Evolutionary conservation across 2,113 vertebrate genomes (phyloP).

Genomic region (Strix uralensis): DNA sequence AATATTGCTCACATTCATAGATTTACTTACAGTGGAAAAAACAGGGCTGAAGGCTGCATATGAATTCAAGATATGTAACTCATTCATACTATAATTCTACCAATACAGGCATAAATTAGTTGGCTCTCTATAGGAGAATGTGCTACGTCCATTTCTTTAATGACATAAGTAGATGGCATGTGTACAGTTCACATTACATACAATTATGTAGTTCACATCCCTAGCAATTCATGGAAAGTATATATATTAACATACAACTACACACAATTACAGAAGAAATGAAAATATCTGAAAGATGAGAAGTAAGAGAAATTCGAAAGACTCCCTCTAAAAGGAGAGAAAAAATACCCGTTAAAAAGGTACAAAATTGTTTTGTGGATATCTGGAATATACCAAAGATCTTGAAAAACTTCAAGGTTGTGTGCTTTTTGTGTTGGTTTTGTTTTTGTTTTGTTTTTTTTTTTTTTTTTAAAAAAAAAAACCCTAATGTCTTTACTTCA

Average conservation of each 20-base stretch:
- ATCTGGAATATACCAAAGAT: background rate
- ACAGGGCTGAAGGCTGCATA: background rate
- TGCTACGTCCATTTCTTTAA: background rate
- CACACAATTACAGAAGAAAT: background rate
- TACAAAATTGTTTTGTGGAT: background rate
- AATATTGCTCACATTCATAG: background rate
- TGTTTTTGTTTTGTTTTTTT: no score
- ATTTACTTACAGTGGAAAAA: background rate
- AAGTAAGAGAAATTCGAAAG: background rate
- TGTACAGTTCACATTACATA: background rate
- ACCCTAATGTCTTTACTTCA: background rate
- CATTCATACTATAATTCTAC: background rate
- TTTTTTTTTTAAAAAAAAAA: background rate
- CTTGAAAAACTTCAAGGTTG: background rate
- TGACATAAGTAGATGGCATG: background rate
- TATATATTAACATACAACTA: background rate
- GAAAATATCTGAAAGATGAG: background rate
- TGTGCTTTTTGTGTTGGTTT: background rate
- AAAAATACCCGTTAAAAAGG: rapidly evolving
- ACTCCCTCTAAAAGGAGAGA: rapidly evolving
- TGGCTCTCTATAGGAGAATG: background rate
- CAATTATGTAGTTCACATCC: background rate
- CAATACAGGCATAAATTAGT: background rate
- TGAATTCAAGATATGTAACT: background rate
- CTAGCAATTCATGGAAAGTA: rapidly evolving